Conservation (phyloP, 2,797 vertebrate species). For the Knipowitschia caucasica region DNA sequence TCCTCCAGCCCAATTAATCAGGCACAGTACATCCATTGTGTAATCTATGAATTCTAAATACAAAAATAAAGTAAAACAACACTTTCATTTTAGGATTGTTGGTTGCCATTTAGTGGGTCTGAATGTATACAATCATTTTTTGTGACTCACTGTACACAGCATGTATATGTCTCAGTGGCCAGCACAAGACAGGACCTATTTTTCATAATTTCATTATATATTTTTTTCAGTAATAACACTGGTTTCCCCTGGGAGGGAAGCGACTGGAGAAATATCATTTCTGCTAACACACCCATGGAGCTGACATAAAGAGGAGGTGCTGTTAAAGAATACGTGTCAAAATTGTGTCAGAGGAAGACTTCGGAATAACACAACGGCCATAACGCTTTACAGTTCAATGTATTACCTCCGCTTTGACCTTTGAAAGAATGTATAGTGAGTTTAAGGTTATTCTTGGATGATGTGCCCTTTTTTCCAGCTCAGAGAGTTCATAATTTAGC, state of each 20-base stretch:
- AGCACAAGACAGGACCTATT: slow-evolving; percentile 7
- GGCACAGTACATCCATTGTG: too few species aligned
- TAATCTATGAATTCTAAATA: too few species aligned
- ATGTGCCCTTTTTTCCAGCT: too few species aligned
- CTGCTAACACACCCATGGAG: slow-evolving; percentile 4
- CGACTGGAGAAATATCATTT: slow-evolving; percentile 11
- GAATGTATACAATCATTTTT: too few species aligned
- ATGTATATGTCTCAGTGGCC: slow-evolving; percentile 3
- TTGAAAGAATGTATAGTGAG: background rate
- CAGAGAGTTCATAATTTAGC: too few species aligned
- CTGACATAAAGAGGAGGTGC: background rate
- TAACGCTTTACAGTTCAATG: background rate
- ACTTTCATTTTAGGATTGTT: too few species aligned
- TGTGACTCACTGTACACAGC: slow-evolving; percentile 7
- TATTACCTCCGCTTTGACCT: background rate
- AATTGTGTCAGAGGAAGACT: background rate
- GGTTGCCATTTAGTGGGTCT: too few species aligned
- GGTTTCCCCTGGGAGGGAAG: slow-evolving; percentile 7
- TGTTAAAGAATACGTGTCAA: background rate
- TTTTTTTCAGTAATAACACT: slow-evolving; percentile 8
- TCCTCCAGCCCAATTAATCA: too few species aligned
- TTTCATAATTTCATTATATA: too few species aligned
- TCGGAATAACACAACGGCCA: background rate
- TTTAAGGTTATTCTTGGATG: background rate
- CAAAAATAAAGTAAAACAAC: too few species aligned